phyloP scores from a whole-genome alignment of 2,113 vertebrate genomes.

The Thunnus thynnus region DNA sequence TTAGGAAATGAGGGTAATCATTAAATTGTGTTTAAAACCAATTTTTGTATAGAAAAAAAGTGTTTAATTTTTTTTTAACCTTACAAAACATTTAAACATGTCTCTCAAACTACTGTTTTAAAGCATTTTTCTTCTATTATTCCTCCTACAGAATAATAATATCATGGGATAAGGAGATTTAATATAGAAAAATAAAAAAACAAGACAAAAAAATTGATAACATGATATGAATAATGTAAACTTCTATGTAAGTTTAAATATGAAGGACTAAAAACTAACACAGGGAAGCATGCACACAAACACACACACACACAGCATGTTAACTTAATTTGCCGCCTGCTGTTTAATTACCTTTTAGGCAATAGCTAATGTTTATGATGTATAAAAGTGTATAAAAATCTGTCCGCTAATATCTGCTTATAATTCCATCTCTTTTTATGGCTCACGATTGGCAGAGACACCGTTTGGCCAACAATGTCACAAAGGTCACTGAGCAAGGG shows the following conservation, averaged over 20 bases:
- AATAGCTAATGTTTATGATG: conserved; percentile 47
- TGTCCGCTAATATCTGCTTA: conserved; percentile 37
- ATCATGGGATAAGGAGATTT: neutral
- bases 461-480: conserved; percentile 91
- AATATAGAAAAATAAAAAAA: neutral
- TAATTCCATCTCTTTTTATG: conserved; percentile 71
- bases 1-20: neutral
- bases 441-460: conserved; percentile 86
- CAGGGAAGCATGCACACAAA: neutral
- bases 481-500: conserved; percentile 86
- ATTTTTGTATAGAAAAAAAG: no score
- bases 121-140: no score
- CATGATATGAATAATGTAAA: neutral
- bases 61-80: neutral
- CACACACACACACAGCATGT: neutral
- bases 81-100: no score
- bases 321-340: conserved; percentile 40
- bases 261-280: conserved; percentile 1
- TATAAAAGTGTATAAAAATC: conserved; percentile 54
- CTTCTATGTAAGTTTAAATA: neutral
- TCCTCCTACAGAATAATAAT: no score
- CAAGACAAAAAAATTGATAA: no score
- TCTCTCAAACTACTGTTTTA: no score
- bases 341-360: conserved; percentile 57
- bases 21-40: neutral